A percentile compares a stretch with the other conserved stretches of the same genome.
Conservation (phyloP, 2,797 vertebrate genomes). For the Gymnodraco acuticeps region DNA sequence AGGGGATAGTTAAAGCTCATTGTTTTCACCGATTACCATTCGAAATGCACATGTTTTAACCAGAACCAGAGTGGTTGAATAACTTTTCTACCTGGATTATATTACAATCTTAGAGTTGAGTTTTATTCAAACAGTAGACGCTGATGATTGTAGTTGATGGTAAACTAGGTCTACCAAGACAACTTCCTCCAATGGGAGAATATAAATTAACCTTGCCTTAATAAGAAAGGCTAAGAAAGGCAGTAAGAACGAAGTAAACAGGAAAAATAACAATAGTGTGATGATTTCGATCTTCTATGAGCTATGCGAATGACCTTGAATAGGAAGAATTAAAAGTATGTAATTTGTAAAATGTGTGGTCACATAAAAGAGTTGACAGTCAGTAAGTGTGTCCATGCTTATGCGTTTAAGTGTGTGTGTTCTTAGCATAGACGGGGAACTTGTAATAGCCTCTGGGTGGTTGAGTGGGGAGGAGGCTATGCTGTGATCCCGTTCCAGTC, state of each 20-base stretch:
- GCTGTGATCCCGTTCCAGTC: slow-evolving; percentile 79
- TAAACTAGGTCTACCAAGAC: not conserved
- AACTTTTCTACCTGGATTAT: slow-evolving; percentile 15
- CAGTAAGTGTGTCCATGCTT: slow-evolving; percentile 2
- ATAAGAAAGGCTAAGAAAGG: not conserved
- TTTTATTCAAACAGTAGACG: slow-evolving; percentile 3
- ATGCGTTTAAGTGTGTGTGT: slow-evolving; percentile 11
- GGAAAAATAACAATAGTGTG: not conserved
- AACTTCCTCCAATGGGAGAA: too few relatives aligned
- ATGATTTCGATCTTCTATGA: not conserved
- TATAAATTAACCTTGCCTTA: not conserved
- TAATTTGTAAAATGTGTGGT: not conserved
- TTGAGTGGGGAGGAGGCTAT: slow-evolving; percentile 60
- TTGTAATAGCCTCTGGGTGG: slow-evolving; percentile 33
- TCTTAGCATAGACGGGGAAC: slow-evolving; percentile 32
- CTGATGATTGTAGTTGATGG: not conserved
- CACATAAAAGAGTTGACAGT: not conserved
- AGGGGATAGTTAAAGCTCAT: slow-evolving; percentile 27
- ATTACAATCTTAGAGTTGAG: not conserved
- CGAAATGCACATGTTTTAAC: slow-evolving; percentile 18
- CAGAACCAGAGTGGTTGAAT: slow-evolving; percentile 11
- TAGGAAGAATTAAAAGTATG: not conserved
- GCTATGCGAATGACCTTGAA: not conserved
- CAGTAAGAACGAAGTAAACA: not conserved
- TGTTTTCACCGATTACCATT: slow-evolving; percentile 38